Evolutionary conservation across 2,797 vertebrate genomes (phyloP), one percentile per base, ranked within the genome.

Genomic region (Chanos chanos): DNA sequence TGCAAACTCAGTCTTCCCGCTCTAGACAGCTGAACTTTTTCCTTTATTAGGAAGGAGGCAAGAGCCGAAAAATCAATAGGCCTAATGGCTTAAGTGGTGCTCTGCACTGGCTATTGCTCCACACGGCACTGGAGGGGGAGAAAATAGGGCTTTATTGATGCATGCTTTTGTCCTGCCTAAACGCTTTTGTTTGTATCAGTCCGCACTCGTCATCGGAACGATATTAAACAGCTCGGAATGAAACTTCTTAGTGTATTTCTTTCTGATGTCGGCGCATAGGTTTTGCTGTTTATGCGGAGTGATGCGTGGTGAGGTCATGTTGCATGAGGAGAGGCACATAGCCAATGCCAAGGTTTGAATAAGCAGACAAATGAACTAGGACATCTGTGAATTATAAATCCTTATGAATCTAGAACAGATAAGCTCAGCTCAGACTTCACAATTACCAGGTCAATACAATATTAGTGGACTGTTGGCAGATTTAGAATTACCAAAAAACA

Each of bases 81-180:
- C 8, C 54, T 76, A 63, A 79, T 82, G 64, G 75, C 39, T 63
- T 74, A 69, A 77, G 73, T 73, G 75, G 58, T 69, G 52, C 61
- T 31, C 24, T 25, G 30, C n/a, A 37, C 33, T 27, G 54, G 9
- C 47, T 51, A 21, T 12, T 43, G 33, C 43, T 15, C 6, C 6
- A 30, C 27, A 34, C 36, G 4, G 2, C 39, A 18, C 22, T 12
- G 36, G 31, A 13, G 24, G 34, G 5, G 19, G 34, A 31, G 50
- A 48, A 19, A 10, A 16, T 12, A 16, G 28, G 9, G 10, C 15
- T n/a, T n/a, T n/a, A 31, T 21, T 6, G 31, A 39, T 22, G 7
- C 28, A n/a, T 33, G 39, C 30, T 27, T 27, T 27, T 47, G 47
- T 25, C 47, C 44, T 7, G 24, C 44, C 15, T 28, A 44, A 47